Base-by-base conservation (phyloP, 2,113 vertebrate genomes). In the Symphodus melops region DNA sequence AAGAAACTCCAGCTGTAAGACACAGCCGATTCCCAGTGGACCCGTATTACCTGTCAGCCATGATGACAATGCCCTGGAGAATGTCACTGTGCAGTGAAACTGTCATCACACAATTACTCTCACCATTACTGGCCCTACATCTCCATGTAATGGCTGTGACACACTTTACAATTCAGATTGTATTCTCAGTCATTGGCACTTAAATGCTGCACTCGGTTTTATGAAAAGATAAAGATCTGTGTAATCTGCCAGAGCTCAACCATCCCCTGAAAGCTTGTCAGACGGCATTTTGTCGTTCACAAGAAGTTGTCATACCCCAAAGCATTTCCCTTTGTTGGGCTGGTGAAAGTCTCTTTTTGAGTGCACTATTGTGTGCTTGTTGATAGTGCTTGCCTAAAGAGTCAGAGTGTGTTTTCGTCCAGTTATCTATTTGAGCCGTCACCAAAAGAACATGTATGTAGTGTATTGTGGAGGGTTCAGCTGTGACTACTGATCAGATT, bases 61-160 rank as follows among this genome's bases (percentile, higher is more conserved):
- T 85, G 90, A 91, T 93, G 90, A 93, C 92, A 93, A 93, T 91
- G 89, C 91, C 91, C 87, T 71, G 60, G 91, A 93, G 93, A 91
- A 90, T 86, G 87, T 86, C 84, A 81, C 77, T 79, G 88, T 80
- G 87, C 91, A 89, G 77, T 87, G 89, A 94, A 92, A 92, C 91
- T 95, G 93, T 94, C 94, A 94, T 94, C 92, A 94, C 93, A 94
- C 92, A 94, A 93, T 94, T 94, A 93, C 91, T 90, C 90, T 88
- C 90, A 87, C 89, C 88, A 92, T 92, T 89, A 92, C 91, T 87
- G 89, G 81, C 79, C 90, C 86, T 86, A 86, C 92, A 90, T 91
- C 84, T 89, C 86, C 86, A 84, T 88, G 88, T 88, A 90, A 91
- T 90, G 66, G 88, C 86, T 86, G 86, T 89, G 87, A 91, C 90